Percentiles rank a stretch among this genome's conserved stretches.
phyloP scores from a whole-genome alignment of 2,888 invertebrate species.

The Chaetoderma sp. region DNA sequence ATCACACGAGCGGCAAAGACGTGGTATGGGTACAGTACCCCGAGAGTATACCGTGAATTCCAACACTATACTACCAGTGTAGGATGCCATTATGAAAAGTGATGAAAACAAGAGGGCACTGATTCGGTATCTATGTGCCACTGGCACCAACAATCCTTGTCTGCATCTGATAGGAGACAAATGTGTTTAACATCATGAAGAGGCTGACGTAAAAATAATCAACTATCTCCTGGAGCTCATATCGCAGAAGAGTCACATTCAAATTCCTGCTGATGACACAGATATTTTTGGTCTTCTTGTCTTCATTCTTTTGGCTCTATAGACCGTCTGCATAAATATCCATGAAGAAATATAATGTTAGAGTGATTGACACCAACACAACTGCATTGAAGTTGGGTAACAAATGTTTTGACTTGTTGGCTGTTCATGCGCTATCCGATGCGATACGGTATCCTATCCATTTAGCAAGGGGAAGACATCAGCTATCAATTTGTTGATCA shows the following conservation, averaged over 20 bases:
- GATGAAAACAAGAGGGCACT: background rate
- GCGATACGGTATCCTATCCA: background rate
- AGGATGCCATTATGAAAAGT: background rate
- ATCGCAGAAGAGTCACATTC: background rate
- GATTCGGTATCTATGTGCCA: background rate
- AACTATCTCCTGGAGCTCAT: background rate
- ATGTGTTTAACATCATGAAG: no score
- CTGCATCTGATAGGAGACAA: background rate
- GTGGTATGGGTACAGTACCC: no score
- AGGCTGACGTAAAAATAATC: background rate
- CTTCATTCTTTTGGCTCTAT: no score
- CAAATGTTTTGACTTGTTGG: background rate
- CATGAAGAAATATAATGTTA: background rate
- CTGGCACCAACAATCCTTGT: background rate
- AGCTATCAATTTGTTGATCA: background rate
- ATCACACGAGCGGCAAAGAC: background rate
- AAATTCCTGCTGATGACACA: background rate
- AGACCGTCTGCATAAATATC: no score
- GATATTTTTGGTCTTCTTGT: background rate
- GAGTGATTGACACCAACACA: background rate
- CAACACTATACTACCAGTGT: no score
- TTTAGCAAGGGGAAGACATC: background rate
- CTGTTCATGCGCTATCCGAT: background rate
- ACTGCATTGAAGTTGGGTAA: background rate
- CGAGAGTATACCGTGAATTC: background rate